Conservation (phyloP, 2,113 vertebrate species). For the Rhinoderma darwinii region DNA sequence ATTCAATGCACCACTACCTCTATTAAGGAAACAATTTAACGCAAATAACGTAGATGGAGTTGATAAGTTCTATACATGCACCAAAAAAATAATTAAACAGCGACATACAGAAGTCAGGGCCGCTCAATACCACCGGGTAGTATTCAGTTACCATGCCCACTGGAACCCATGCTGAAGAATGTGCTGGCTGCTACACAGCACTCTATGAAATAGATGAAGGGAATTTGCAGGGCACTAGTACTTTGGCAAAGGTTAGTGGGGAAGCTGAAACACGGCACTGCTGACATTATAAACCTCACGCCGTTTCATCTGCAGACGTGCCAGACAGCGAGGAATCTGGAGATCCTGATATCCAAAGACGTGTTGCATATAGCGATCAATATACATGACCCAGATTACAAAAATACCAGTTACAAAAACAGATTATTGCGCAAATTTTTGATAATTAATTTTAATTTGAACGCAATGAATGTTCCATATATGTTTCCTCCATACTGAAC, state of each 20-base stretch:
- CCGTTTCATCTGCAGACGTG: conserved; percentile 80
- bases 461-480: too few relatives aligned
- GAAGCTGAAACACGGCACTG: conserved; percentile 75
- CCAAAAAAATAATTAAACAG: conserved; percentile 58
- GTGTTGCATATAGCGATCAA: neutral
- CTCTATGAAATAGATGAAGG: conserved; percentile 79
- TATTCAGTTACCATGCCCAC: conserved; percentile 84
- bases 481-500: too few relatives aligned
- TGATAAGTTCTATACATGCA: conserved; percentile 69
- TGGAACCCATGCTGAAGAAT: conserved; percentile 77
- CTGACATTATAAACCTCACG: conserved; percentile 72
- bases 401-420: neutral
- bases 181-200: conserved; percentile 75
- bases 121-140: conserved; percentile 72
- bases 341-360: neutral
- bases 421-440: too few relatives aligned
- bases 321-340: conserved; percentile 75
- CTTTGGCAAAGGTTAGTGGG: conserved; percentile 74
- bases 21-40: conserved; percentile 75
- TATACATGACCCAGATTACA: neutral
- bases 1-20: conserved; percentile 67
- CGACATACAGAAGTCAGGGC: conserved; percentile 70
- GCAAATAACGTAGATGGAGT: conserved; percentile 70
- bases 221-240: conserved; percentile 74
- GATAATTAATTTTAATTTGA: too few relatives aligned